Percentiles rank a stretch among this genome's conserved stretches.
Conservation (phyloP, 2,888 invertebrate genomes). For the Belgica antarctica region DNA sequence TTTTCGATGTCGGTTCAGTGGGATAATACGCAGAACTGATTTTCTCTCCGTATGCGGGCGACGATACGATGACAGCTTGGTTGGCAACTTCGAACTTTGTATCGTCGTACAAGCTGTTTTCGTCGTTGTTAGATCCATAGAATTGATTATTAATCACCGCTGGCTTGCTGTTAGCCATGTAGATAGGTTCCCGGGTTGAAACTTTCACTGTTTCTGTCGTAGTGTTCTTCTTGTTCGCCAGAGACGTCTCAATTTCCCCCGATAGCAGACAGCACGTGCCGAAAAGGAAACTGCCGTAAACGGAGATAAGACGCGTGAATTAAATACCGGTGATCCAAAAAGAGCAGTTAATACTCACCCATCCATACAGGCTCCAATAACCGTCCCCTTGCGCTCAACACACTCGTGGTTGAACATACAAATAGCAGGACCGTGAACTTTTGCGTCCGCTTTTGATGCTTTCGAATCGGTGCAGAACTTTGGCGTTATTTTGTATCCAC, state of each 20-base stretch:
- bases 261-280: slow-evolving; percentile 85
- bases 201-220: slow-evolving; percentile 48
- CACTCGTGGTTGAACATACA: slow-evolving; percentile 96
- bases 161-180: slow-evolving; percentile 45
- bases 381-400: slow-evolving; percentile 71
- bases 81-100: slow-evolving; percentile 50
- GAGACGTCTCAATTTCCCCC: slow-evolving; percentile 54
- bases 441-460: slow-evolving; percentile 59
- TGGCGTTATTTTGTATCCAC: slow-evolving; percentile 82
- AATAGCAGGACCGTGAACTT: slow-evolving; percentile 67
- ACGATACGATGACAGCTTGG: slow-evolving; percentile 51
- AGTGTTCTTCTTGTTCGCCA: slow-evolving; percentile 51
- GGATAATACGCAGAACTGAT: slow-evolving; percentile 11
- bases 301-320: not conserved
- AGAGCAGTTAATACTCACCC: slow-evolving; percentile 54
- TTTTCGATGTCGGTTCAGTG: not conserved
- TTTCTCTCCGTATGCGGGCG: slow-evolving; percentile 47
- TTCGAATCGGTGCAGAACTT: slow-evolving; percentile 72
- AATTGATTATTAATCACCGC: slow-evolving; percentile 30
- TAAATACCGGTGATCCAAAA: not conserved
- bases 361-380: slow-evolving; percentile 88
- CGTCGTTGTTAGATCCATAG: slow-evolving; percentile 48
- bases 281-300: slow-evolving; percentile 63
- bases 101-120: slow-evolving; percentile 45
- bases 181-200: slow-evolving; percentile 24